These are phyloP conservation scores for Drosophila setosimentum DNA, from an alignment of 2,888 invertebrate genomes.

Conservation along the genomic window DNA sequence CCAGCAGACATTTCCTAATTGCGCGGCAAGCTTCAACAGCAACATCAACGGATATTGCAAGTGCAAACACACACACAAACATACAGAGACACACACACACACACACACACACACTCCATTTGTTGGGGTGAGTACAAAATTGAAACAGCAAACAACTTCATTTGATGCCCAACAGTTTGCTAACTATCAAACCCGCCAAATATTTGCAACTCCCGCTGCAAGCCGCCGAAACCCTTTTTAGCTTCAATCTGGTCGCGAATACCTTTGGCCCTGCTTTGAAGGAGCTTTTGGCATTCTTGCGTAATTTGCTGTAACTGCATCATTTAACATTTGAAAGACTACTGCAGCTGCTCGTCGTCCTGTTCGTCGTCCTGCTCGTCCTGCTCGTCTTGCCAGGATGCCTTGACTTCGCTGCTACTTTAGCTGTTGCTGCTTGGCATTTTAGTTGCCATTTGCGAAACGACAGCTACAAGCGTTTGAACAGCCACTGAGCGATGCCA, in stretches of 20 bases:
- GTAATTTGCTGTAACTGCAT: constrained; percentile 76
- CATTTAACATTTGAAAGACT: constrained; percentile 75
- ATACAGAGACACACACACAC: constrained; percentile 1
- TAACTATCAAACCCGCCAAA: constrained; percentile 66
- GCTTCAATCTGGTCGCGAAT: constrained; percentile 54
- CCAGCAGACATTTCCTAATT: constrained; percentile 67
- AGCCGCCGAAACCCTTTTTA: constrained; percentile 27
- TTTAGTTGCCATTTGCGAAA: constrained; percentile 69
- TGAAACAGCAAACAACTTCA: constrained; percentile 72
- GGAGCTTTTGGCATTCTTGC: constrained; percentile 54
- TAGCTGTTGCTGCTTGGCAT: constrained; percentile 45
- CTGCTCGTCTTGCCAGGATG: constrained; percentile 6
- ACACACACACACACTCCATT: neutral
- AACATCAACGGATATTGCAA: constrained; percentile 70
- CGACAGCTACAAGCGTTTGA: constrained; percentile 51
- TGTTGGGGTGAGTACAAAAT: constrained; percentile 43
- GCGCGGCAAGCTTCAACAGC: constrained; percentile 53
- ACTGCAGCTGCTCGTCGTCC: constrained; percentile 21
- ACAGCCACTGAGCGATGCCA: constrained; percentile 45
- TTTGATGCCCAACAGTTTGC: constrained; percentile 62
- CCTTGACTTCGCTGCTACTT: constrained; percentile 39
- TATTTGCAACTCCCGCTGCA: constrained; percentile 46
- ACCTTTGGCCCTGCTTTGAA: constrained; percentile 45
- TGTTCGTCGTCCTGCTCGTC: neutral
- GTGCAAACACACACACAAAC: constrained; percentile 42